Percentiles rank a stretch among this genome's conserved stretches.
Evolutionary conservation across 2,113 vertebrate genomes (phyloP).

Genomic region (Grallaria varia): DNA sequence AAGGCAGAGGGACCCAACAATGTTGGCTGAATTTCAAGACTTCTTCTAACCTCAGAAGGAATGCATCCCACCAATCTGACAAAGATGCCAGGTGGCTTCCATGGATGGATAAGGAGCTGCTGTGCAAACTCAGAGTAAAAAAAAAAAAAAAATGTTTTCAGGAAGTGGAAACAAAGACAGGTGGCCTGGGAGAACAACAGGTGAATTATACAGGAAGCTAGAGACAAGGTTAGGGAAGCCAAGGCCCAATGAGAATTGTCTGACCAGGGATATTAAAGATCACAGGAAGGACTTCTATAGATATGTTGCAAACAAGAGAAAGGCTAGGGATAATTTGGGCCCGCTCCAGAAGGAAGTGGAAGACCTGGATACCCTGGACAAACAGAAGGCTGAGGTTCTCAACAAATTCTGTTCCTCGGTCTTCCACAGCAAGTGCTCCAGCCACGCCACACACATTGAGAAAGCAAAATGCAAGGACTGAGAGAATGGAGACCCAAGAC

Average conservation of each 20-base stretch:
- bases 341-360: not conserved
- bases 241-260: not conserved
- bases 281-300: not conserved
- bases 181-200: not conserved
- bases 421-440: not conserved
- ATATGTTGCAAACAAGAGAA: not conserved
- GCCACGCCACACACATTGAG: no score
- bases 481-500: not conserved
- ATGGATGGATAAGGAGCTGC: not conserved
- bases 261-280: not conserved
- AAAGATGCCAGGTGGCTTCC: not conserved
- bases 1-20: not conserved
- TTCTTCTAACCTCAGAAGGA: not conserved
- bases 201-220: not conserved
- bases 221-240: not conserved
- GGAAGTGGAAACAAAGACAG: not conserved
- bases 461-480: not conserved
- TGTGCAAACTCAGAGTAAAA: not conserved
- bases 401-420: not conserved
- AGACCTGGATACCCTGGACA: not conserved
- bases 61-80: not conserved
- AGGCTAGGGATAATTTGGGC: not conserved
- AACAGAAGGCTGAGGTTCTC: not conserved
- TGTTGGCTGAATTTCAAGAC: not conserved
- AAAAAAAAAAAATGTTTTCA: not conserved